phyloP scores from a whole-genome alignment of 2,113 vertebrate species.

The Mastomys coucha region DNA sequence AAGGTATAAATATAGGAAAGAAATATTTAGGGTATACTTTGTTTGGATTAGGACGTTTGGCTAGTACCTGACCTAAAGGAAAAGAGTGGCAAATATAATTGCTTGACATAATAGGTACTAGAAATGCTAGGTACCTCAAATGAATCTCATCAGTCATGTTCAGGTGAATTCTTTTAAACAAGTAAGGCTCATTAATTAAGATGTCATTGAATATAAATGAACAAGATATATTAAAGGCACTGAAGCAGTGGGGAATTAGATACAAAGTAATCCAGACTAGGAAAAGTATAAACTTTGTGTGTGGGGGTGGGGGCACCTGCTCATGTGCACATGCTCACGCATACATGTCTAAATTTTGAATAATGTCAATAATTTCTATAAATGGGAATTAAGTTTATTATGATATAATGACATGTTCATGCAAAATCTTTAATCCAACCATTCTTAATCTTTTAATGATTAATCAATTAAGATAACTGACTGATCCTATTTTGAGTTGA shows the following conservation, averaged over 20 bases:
- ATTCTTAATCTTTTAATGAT: not conserved
- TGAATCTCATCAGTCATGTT: conserved; percentile 79
- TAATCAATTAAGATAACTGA: not conserved
- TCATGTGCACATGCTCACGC: no score
- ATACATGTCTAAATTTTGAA: not conserved
- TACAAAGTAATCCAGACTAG: not conserved
- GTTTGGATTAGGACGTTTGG: conserved; percentile 55
- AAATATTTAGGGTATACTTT: conserved; percentile 65
- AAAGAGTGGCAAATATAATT: conserved; percentile 79
- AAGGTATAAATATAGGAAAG: not conserved
- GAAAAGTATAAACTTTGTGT: not conserved
- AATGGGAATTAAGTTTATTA: not conserved
- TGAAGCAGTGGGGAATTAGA: not conserved
- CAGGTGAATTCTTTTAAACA: conserved; percentile 69
- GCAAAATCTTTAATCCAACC: not conserved
- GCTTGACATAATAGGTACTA: conserved; percentile 70
- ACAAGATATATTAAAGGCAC: conserved; percentile 69
- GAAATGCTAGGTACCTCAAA: conserved; percentile 74
- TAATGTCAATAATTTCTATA: not conserved
- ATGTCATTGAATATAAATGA: conserved; percentile 64
- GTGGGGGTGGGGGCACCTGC: no score
- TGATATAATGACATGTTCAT: not conserved
- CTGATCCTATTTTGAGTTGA: not conserved
- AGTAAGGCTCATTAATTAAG: conserved; percentile 48
- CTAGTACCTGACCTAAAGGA: conserved; percentile 69